Evolutionary conservation across 2,888 invertebrate species (phyloP).

Genomic region (Phyllotreta cruciferae): DNA sequence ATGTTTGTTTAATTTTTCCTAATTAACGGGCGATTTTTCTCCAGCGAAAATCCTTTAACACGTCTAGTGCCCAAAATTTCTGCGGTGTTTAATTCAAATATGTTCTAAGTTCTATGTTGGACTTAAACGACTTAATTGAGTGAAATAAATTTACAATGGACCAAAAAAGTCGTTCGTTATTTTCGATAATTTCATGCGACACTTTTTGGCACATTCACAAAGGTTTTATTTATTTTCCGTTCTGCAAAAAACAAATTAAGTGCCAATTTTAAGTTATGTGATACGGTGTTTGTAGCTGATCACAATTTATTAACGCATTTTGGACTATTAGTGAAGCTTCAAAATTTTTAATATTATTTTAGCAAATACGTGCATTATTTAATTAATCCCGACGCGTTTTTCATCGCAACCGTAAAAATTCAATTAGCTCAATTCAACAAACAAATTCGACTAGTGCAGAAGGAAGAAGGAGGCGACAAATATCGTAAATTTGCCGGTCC

Average conservation of each 20-base stretch:
- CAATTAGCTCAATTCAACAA: not conserved
- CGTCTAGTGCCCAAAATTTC: too few relatives aligned
- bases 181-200: conserved; percentile 1
- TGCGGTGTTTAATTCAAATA: too few relatives aligned
- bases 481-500: not conserved
- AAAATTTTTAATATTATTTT: too few relatives aligned
- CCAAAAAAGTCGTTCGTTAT: not conserved
- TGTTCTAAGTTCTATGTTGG: too few relatives aligned
- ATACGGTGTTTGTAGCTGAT: not conserved
- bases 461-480: conserved; percentile 6
- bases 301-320: conserved; percentile 4
- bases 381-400: not conserved
- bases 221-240: conserved; percentile 1
- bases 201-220: conserved; percentile 1
- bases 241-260: not conserved
- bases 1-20: too few relatives aligned
- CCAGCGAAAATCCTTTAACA: too few relatives aligned
- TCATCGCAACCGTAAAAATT: conserved; percentile 9
- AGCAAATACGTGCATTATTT: too few relatives aligned
- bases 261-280: conserved; percentile 5
- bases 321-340: not conserved
- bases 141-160: too few relatives aligned
- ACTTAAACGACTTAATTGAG: too few relatives aligned
- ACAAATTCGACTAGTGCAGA: not conserved
- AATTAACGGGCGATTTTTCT: too few relatives aligned